phyloP scores from a whole-genome alignment of 2,888 invertebrate genomes.

The Thymelicus sylvestris region DNA sequence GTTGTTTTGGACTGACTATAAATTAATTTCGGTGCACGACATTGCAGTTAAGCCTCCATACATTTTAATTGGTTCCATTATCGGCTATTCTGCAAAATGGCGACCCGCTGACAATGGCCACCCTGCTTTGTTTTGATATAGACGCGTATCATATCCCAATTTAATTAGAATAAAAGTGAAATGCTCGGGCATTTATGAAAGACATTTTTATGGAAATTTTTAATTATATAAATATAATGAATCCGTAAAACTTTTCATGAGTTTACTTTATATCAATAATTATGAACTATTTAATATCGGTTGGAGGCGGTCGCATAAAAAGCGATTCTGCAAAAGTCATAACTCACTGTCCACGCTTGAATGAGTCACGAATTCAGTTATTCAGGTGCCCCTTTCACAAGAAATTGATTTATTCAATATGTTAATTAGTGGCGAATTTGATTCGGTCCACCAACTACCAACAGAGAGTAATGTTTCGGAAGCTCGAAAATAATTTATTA shows the following conservation, averaged over 20 bases:
- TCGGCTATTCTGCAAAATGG: constrained; percentile 77
- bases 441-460: constrained; percentile 49
- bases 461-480: constrained; percentile 48
- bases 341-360: constrained; percentile 24
- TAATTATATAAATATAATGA: too few relatives aligned
- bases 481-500: constrained; percentile 49
- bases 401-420: constrained; percentile 57
- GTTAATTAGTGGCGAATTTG: constrained; percentile 53
- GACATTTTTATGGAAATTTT: too few relatives aligned
- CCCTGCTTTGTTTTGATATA: constrained; percentile 61
- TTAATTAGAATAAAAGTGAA: background rate
- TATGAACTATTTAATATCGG: background rate
- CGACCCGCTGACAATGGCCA: constrained; percentile 72
- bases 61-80: constrained; percentile 84
- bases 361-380: constrained; percentile 40
- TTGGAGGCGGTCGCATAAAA: background rate
- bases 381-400: constrained; percentile 50
- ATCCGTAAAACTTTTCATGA: too few relatives aligned
- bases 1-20: constrained; percentile 78
- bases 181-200: too few relatives aligned
- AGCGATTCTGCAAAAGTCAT: constrained; percentile 8
- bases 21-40: constrained; percentile 81
- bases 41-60: constrained; percentile 83
- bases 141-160: constrained; percentile 38
- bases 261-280: background rate